Evolutionary conservation across 1,140 invertebrate species (phyloP).

Genomic region (Eciton burchellii): DNA sequence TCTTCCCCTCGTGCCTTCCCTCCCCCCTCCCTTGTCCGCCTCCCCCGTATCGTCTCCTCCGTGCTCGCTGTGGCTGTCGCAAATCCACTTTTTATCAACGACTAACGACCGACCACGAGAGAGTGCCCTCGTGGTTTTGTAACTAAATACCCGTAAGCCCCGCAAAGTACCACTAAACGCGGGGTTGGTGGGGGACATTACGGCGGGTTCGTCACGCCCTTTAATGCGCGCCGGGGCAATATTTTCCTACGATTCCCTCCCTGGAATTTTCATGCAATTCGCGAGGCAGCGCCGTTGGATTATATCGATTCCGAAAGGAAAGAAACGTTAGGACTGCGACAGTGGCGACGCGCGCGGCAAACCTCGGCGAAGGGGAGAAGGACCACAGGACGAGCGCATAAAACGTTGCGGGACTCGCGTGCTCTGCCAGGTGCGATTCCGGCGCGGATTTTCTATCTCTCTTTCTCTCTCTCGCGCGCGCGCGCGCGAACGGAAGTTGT

Average conservation of each 20-base stretch:
- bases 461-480: too few species aligned
- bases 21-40: too few species aligned
- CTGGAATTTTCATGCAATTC: conserved; percentile 41
- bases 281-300: conserved; percentile 16
- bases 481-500: too few species aligned
- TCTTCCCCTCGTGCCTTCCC: too few species aligned
- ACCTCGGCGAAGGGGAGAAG: neutral
- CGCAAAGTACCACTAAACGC: conserved; percentile 42
- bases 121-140: conserved; percentile 39
- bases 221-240: conserved; percentile 51
- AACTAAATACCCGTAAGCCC: conserved; percentile 58
- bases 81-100: conserved; percentile 55
- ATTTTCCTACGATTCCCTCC: conserved; percentile 40
- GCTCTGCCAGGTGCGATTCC: too few species aligned
- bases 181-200: conserved; percentile 6
- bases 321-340: conserved; percentile 21
- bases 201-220: conserved; percentile 41
- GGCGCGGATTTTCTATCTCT: too few species aligned
- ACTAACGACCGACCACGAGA: conserved; percentile 45
- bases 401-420: neutral
- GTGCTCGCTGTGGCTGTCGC: neutral
- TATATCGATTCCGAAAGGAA: conserved; percentile 46
- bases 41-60: neutral
- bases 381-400: neutral
- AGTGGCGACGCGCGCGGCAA: neutral